These are phyloP conservation scores for Thymallus thymallus DNA, from an alignment of 2,113 vertebrate genomes.

Conservation along the genomic window DNA sequence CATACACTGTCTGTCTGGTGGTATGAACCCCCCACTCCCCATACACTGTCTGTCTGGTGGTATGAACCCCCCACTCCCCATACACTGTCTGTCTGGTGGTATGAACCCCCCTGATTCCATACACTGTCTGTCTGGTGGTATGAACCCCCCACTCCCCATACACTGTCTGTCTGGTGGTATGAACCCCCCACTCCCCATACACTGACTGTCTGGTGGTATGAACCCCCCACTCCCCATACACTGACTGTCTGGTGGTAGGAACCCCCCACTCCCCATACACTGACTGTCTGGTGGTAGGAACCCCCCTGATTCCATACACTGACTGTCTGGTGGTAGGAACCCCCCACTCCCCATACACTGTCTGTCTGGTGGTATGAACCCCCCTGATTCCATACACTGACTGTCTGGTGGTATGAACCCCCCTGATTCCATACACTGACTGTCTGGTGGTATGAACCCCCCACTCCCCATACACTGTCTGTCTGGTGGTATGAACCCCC, in stretches of 20 bases:
- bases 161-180: no score
- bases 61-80: no score
- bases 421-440: conserved; percentile 60
- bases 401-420: conserved; percentile 15
- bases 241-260: no score
- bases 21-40: conserved; percentile 66
- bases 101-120: no score
- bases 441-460: conserved; percentile 59
- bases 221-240: no score
- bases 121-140: conserved; percentile 64
- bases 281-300: conserved; percentile 60
- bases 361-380: conserved; percentile 59
- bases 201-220: conserved; percentile 61
- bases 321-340: conserved; percentile 8
- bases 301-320: no score
- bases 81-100: no score
- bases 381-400: neutral
- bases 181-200: conserved; percentile 67
- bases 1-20: neutral
- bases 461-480: neutral
- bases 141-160: no score
- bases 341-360: conserved; percentile 66
- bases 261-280: conserved; percentile 66
- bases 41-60: conserved; percentile 62
- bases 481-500: conserved; percentile 47